Percentiles rank a stretch among this genome's conserved stretches.
Evolutionary conservation across 2,797 vertebrate species (phyloP).

Genomic region (Ctenopoma multispine): DNA sequence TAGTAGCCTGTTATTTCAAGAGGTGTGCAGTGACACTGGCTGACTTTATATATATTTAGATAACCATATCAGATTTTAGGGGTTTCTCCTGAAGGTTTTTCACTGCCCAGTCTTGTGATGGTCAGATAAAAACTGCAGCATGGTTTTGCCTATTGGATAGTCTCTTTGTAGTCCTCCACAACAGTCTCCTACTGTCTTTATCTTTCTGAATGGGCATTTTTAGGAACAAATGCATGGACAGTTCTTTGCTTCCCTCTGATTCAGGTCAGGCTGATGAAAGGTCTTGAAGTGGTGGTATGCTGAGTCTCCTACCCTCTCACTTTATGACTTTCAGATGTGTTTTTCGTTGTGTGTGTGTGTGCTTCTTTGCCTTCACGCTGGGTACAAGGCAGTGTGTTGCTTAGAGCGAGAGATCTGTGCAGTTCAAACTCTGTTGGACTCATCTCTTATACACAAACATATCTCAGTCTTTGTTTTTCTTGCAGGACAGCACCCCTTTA

Average conservation of each 20-base stretch:
- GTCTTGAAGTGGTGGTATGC: conserved; percentile 37
- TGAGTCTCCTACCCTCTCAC: conserved; percentile 26
- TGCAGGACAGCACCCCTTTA: conserved; percentile 34
- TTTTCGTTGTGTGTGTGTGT: conserved; percentile 37
- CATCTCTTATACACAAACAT: conserved; percentile 54
- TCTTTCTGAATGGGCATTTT: conserved; percentile 5
- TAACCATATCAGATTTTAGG: background rate
- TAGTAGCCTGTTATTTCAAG: background rate
- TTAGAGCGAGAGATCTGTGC: conserved; percentile 44
- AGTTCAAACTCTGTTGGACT: conserved; percentile 55
- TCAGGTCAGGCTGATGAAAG: conserved; percentile 37
- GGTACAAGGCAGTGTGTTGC: conserved; percentile 62
- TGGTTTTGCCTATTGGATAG: background rate
- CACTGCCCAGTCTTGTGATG: background rate
- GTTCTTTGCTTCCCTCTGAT: conserved; percentile 10
- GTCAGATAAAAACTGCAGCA: background rate
- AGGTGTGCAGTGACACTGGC: background rate
- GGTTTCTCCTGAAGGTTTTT: background rate
- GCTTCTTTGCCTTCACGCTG: conserved; percentile 53
- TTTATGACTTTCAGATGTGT: conserved; percentile 74
- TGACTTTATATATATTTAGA: background rate
- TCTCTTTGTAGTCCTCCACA: conserved; percentile 6
- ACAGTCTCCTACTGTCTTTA: background rate
- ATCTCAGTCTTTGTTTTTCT: conserved; percentile 59
- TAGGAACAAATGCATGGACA: conserved; percentile 11